phyloP scores from a whole-genome alignment of 2,113 vertebrate genomes.

The Mobula hypostoma region DNA sequence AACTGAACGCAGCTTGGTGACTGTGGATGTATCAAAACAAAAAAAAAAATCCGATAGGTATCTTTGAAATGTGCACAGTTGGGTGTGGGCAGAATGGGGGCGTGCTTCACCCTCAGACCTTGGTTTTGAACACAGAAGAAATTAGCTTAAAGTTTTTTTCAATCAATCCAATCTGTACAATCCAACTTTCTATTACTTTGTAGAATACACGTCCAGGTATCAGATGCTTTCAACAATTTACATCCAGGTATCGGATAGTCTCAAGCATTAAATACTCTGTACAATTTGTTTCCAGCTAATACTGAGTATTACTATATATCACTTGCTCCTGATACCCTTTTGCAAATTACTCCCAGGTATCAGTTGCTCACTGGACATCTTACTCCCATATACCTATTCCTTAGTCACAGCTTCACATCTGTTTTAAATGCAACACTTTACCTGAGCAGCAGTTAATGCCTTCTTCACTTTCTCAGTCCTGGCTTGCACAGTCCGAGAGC shows the following conservation, averaged over 20 bases:
- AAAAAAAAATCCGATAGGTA: not conserved
- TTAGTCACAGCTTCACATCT: not conserved
- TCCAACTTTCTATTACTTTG: not conserved
- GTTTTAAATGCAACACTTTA: constrained; percentile 40
- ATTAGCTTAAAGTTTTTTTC: not conserved
- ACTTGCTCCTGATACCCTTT: not conserved
- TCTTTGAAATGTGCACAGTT: not conserved
- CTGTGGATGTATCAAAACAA: not conserved
- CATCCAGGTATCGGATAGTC: not conserved
- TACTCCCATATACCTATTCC: not conserved
- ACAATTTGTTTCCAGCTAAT: not conserved
- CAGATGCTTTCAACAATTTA: not conserved
- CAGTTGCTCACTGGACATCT: not conserved
- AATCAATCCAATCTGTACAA: not conserved
- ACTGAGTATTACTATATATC: not conserved
- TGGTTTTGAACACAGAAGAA: not conserved
- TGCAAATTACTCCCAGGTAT: not conserved
- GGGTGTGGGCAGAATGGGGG: not conserved
- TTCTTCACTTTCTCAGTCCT: constrained; percentile 58
- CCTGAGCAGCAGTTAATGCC: constrained; percentile 55
- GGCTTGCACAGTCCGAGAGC: constrained; percentile 60
- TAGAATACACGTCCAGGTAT: not conserved
- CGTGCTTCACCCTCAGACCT: not conserved
- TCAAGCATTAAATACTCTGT: not conserved
- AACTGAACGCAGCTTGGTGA: not conserved